phyloP scores from a whole-genome alignment of 2,888 invertebrate species.

The Orthosia gothica region DNA sequence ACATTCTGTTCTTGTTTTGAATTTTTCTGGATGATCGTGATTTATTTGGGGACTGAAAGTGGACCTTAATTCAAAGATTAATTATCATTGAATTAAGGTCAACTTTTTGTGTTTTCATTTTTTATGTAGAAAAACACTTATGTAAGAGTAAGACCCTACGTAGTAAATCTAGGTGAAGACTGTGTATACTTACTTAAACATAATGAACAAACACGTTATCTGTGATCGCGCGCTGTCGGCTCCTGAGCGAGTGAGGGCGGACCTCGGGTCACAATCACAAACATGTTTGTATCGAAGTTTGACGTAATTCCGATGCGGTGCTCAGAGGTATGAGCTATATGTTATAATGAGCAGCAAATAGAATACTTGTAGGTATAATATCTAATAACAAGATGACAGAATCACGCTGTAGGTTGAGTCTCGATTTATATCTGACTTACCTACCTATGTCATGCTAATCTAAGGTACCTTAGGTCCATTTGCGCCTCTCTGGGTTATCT shows the following conservation, averaged over 20 bases:
- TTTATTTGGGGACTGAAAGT: background rate
- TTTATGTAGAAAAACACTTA: no score
- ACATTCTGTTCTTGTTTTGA: background rate
- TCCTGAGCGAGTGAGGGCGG: constrained; percentile 1
- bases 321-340: constrained; percentile 4
- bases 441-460: background rate
- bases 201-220: constrained; percentile 37
- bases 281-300: constrained; percentile 53
- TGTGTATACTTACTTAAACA: background rate
- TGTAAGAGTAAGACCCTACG: background rate
- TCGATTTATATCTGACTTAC: background rate
- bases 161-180: constrained; percentile 14
- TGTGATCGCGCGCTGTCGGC: constrained; percentile 5
- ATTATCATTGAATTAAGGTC: no score
- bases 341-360: background rate
- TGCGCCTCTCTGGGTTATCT: no score
- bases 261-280: constrained; percentile 37
- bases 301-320: constrained; percentile 34
- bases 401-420: background rate
- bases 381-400: background rate
- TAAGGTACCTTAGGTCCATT: background rate
- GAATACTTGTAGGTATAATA: background rate
- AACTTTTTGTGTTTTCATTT: background rate
- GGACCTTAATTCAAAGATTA: background rate
- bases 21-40: background rate